These are phyloP conservation scores for Steinernema feltiae DNA, from an alignment of 1,140 invertebrate genomes.

Conservation along the genomic window DNA sequence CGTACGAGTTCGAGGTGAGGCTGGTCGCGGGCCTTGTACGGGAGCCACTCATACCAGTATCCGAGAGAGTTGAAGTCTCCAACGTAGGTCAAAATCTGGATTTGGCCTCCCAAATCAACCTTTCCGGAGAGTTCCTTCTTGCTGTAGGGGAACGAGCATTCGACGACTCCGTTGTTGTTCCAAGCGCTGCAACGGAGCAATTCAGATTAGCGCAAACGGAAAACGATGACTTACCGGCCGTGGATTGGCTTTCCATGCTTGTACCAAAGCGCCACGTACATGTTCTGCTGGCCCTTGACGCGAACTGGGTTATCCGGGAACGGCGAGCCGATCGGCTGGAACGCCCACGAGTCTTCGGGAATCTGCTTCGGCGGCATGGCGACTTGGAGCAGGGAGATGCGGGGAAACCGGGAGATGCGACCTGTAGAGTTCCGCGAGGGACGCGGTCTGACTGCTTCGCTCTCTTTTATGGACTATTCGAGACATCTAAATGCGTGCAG, in stretches of 20 bases:
- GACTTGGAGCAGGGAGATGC: not conserved
- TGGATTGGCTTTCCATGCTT: constrained; percentile 35
- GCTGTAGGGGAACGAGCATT: constrained; percentile 29
- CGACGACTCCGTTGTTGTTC: constrained; percentile 35
- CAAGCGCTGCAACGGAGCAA: constrained; percentile 18
- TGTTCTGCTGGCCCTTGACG: constrained; percentile 24
- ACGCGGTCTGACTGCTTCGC: not conserved
- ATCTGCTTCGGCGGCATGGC: not conserved
- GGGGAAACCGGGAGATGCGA: not conserved
- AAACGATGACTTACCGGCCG: constrained; percentile 16
- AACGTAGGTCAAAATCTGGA: constrained; percentile 46
- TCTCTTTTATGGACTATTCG: not conserved
- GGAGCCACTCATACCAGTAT: constrained; percentile 54
- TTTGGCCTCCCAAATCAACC: constrained; percentile 22
- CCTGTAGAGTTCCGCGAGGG: not conserved
- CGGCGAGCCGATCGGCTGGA: constrained; percentile 33
- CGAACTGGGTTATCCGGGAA: constrained; percentile 30
- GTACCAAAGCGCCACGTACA: constrained; percentile 35
- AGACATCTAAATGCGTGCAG: no score
- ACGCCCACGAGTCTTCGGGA: constrained; percentile 22
- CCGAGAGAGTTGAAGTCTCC: constrained; percentile 44
- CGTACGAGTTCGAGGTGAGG: constrained; percentile 12
- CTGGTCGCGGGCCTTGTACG: constrained; percentile 42
- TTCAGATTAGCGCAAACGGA: not conserved
- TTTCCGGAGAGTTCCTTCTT: constrained; percentile 22